A percentile compares a stretch with the other conserved stretches of the same genome.
These are phyloP conservation scores for Urechis unicinctus DNA, from an alignment of 2,888 invertebrate genomes.

Conservation along the genomic window DNA sequence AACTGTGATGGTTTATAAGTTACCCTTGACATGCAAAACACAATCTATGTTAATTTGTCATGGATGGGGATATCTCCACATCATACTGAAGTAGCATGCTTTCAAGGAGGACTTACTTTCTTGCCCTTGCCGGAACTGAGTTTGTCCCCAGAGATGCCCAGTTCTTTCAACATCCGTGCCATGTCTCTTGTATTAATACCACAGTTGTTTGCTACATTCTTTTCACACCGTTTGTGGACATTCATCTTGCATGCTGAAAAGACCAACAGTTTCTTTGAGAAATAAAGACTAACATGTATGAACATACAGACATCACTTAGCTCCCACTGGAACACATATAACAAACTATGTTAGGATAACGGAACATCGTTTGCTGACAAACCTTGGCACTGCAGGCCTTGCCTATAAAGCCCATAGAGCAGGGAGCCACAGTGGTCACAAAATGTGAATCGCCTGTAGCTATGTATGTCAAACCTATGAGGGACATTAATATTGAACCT, in stretches of 20 bases:
- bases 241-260: constrained; percentile 84
- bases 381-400: constrained; percentile 27
- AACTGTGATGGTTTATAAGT: too few species aligned
- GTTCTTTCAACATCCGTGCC: constrained; percentile 84
- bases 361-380: neutral
- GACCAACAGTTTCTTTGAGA: neutral
- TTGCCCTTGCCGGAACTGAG: constrained; percentile 1
- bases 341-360: neutral
- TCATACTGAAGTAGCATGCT: too few species aligned
- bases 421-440: constrained; percentile 83
- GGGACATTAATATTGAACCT: constrained; percentile 98
- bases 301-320: too few species aligned
- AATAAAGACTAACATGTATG: too few species aligned
- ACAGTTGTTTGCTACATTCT: constrained; percentile 98
- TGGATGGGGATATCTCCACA: too few species aligned
- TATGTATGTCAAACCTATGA: constrained; percentile 86
- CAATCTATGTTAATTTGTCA: too few species aligned
- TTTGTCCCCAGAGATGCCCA: constrained; percentile 65
- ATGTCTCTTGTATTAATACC: constrained; percentile 95
- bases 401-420: constrained; percentile 23
- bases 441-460: constrained; percentile 95
- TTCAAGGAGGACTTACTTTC: neutral
- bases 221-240: constrained; percentile 97
- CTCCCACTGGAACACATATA: too few species aligned
- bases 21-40: too few species aligned